Evolutionary conservation across 1,140 invertebrate species (phyloP).

Genomic region (Trichonephila inaurata): DNA sequence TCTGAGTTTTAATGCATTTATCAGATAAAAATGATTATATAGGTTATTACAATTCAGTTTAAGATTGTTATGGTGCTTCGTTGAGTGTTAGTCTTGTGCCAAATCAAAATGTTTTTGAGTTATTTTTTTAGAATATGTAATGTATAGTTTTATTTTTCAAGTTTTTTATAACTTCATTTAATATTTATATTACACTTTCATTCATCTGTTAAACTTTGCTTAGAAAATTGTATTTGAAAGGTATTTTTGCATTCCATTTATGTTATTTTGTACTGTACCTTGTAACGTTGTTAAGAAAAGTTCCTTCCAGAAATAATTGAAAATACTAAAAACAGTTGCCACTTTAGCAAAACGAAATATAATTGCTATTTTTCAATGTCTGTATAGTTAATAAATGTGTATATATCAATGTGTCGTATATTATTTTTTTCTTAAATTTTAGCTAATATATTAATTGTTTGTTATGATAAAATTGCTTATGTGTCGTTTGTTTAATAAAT

Average conservation of each 20-base stretch:
- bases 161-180: background rate
- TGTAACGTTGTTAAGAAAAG: background rate
- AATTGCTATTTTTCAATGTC: background rate
- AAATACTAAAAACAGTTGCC: background rate
- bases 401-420: background rate
- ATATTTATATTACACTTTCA: background rate
- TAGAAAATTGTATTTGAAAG: background rate
- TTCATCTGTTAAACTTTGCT: too few relatives aligned
- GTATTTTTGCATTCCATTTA: background rate
- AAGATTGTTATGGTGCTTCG: slow-evolving; percentile 23
- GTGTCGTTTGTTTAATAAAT: too few relatives aligned
- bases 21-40: background rate
- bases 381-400: slow-evolving; percentile 17
- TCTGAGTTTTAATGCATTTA: background rate
- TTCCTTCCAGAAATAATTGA: background rate
- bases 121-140: background rate
- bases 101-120: slow-evolving; percentile 32
- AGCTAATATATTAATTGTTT: too few relatives aligned
- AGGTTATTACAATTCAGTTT: background rate
- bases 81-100: slow-evolving; percentile 5
- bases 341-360: background rate
- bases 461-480: too few relatives aligned
- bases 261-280: background rate
- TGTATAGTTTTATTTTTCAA: background rate
- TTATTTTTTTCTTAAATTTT: background rate